Evolutionary conservation across 1,140 invertebrate genomes (phyloP), one percentile per base, ranked within the genome.

Genomic region (Scaptomyza montana): DNA sequence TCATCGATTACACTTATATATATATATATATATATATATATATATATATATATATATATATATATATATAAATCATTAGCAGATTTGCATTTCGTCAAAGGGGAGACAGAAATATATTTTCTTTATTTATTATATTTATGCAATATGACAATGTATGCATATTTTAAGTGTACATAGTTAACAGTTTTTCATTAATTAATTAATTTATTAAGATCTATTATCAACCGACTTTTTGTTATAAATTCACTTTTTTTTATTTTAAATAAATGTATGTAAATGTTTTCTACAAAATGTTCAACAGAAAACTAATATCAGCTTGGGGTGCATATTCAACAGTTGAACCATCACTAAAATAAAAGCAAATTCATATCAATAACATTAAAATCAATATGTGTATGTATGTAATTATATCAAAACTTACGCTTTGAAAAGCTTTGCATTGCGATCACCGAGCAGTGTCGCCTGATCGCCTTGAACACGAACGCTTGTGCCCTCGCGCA

Each of bases 401-500:
- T 25, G 30, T 30, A 30, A 5, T 5, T 36, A 39, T n/a, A 9
- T 16, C 2, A 12, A 6, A 16, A 92, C 93, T 93, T 93, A 95
- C 95, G 93, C 93, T 68, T 92, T 78, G 92, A 96, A 96, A 9
- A 97, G 90, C 77, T 94, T 94, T 5, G 95, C 95, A 75, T 92
- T 92, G 67, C 93, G 91, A 13, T 94, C 79, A 25, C 96, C 96
- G 80, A 94, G 93, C 2, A 97, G 80, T 19, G 91, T 93, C 16
- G 94, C 93, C 46, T 92, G 92, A 71, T 94, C 91, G 33, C 94
- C 94, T 78, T 95, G 92, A 3, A 97, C 93, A 54, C 93, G 90
- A 33, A 97, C 90, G 63, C 94, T 94, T 61, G 93, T 93, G 5
- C 96, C 96, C 93, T 97, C 96, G 79, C 94, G 93, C 5, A 97